Base-by-base conservation (phyloP, 2,797 vertebrate genomes). In the Halcyon smyrnensis region DNA sequence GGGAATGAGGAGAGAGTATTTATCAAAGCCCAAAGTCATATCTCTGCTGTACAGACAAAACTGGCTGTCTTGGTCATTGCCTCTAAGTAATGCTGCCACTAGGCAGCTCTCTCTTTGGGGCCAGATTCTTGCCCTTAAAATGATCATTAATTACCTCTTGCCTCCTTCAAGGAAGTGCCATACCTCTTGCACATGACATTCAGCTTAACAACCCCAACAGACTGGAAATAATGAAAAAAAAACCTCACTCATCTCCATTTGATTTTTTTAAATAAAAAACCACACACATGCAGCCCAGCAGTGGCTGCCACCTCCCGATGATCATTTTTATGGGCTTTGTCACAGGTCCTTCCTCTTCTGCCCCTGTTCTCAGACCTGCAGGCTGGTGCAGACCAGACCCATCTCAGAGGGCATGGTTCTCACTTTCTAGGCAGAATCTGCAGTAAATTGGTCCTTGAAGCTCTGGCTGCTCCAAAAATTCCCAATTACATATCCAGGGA, bases 171-270 rank as follows among this genome's bases (percentile, higher is more conserved):
- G 46, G 59, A 51, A 65, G 27, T 21, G 45, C 23, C 32, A 20
- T 37, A 43, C 3, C 15, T 41, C 27, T 79, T 0, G 0, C 34
- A 14, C 30, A 28, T 0, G 1, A 20, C 34, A 27, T 59, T 25
- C 30, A 48, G 34, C 50, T 69, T 79, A 53, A 46, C 7, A 10
- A 6, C 56, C 46, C 63, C 51, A 69, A 34, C 17, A 50, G 15
- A 18, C 46, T 54, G 12, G 46, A 79, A 68, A 53, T 34, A 60
- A 53, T 11, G 32, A 71, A 60, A 46, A 56, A 17, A 43, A 32
- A 14, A 2, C 4, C 13, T 11, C 8, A 56, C 10, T 3, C 23
- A 19, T 39, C 23, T 20, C n/a, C n/a, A 37, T 11, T 64, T 21
- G 30, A 19, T 75, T 74, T 75, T 48, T 20, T 54, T 16, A 16